Percentiles rank a stretch among this genome's conserved stretches.
Conservation (phyloP, 1,140 invertebrate species). For the Calephelis virginiensis region DNA sequence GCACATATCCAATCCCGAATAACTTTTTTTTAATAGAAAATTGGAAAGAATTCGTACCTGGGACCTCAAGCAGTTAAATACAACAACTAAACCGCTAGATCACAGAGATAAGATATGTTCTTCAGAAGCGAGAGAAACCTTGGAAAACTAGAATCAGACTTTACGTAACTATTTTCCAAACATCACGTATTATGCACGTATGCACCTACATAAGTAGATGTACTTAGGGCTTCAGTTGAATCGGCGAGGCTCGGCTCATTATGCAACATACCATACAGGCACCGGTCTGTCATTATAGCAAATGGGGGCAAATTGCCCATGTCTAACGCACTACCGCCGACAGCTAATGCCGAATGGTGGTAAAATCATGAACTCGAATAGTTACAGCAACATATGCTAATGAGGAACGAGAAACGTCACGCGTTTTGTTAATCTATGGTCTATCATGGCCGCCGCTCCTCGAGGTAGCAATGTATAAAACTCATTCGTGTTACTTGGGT, state of each 20-base stretch:
- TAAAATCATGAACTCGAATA: constrained; percentile 52
- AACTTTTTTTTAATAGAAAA: too few relatives aligned
- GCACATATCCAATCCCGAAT: too few relatives aligned
- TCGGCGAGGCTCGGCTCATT: constrained; percentile 59
- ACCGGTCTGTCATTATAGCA: constrained; percentile 73
- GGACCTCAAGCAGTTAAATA: too few relatives aligned
- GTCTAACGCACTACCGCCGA: constrained; percentile 69
- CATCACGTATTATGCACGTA: constrained; percentile 1
- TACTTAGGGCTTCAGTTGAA: constrained; percentile 42
- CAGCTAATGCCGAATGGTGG: constrained; percentile 51
- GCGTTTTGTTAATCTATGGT: constrained; percentile 10
- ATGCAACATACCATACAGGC: constrained; percentile 57
- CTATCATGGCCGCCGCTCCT: background rate
- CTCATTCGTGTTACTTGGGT: too few relatives aligned
- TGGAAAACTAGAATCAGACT: background rate
- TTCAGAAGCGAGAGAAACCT: too few relatives aligned
- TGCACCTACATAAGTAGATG: constrained; percentile 13
- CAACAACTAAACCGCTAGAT: too few relatives aligned
- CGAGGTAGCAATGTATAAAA: too few relatives aligned
- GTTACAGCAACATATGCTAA: constrained; percentile 42
- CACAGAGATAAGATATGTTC: too few relatives aligned
- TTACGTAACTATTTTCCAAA: constrained; percentile 9
- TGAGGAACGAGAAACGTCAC: constrained; percentile 7
- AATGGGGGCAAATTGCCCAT: constrained; percentile 76
- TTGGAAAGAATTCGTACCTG: too few relatives aligned